These are phyloP conservation scores for Tympanuchus pallidicinctus DNA, from an alignment of 2,113 vertebrate species.

Conservation along the genomic window DNA sequence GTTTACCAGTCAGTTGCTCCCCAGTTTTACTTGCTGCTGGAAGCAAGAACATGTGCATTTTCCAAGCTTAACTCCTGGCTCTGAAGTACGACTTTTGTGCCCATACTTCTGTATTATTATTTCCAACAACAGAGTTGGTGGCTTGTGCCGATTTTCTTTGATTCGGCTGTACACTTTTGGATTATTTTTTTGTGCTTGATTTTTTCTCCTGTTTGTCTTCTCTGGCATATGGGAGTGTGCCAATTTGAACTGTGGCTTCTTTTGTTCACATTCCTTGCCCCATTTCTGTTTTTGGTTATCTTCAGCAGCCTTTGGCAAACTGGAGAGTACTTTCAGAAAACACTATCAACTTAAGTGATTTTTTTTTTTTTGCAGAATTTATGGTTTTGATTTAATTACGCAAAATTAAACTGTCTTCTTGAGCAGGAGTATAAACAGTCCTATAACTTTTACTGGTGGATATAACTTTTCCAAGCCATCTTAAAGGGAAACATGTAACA, in stretches of 20 bases:
- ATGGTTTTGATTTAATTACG: neutral
- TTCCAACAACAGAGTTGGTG: neutral
- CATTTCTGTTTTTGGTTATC: neutral
- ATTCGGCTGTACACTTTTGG: neutral
- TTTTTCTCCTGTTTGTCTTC: neutral
- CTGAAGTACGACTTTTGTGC: neutral
- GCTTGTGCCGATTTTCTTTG: neutral
- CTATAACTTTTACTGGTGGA: neutral
- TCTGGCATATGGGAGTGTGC: neutral
- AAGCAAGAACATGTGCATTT: neutral
- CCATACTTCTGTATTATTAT: neutral
- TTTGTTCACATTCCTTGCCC: neutral
- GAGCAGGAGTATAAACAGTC: neutral
- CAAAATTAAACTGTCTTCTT: neutral
- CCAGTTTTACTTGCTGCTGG: neutral
- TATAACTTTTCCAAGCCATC: neutral
- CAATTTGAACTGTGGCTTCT: neutral
- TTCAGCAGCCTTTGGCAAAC: neutral
- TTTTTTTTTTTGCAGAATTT: neutral
- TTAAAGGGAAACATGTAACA: neutral
- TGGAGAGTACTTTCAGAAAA: conserved; percentile 15
- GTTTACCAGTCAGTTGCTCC: neutral
- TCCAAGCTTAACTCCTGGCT: conserved; percentile 4
- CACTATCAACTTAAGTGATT: neutral
- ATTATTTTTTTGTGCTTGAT: neutral